These are phyloP conservation scores for Drosophila cognata DNA, from an alignment of 2,888 invertebrate species.

Conservation along the genomic window DNA sequence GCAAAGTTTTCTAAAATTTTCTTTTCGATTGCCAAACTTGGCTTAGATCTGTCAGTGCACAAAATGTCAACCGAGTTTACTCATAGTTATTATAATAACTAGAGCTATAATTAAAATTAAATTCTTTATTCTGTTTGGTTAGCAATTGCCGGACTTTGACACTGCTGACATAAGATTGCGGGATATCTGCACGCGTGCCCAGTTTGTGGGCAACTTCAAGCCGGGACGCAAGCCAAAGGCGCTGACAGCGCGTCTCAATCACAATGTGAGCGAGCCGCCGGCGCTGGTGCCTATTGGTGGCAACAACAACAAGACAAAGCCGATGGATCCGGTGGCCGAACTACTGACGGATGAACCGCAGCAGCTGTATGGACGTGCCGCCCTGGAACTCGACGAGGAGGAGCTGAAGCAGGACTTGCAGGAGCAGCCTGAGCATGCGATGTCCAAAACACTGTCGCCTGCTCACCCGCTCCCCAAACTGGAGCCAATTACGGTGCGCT, in stretches of 20 bases:
- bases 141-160: slow-evolving; percentile 91
- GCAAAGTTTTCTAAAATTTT: neutral
- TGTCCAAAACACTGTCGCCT: slow-evolving; percentile 29
- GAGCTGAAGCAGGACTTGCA: slow-evolving; percentile 34
- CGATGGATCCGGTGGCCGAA: slow-evolving; percentile 24
- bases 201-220: slow-evolving; percentile 83
- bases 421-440: slow-evolving; percentile 40
- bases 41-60: neutral
- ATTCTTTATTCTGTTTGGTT: slow-evolving; percentile 66
- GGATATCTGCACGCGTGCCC: slow-evolving; percentile 86
- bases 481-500: slow-evolving; percentile 60
- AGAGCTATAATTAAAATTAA: neutral
- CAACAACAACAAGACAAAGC: slow-evolving; percentile 17
- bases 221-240: slow-evolving; percentile 82
- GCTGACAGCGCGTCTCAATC: slow-evolving; percentile 63
- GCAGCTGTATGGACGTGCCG: slow-evolving; percentile 64
- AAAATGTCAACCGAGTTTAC: neutral
- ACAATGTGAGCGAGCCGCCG: slow-evolving; percentile 64
- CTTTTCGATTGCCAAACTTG: too few species aligned
- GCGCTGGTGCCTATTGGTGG: slow-evolving; percentile 74
- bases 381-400: slow-evolving; percentile 43
- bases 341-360: slow-evolving; percentile 66
- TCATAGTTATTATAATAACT: neutral
- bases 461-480: slow-evolving; percentile 67
- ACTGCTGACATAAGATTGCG: slow-evolving; percentile 91